Percentiles rank a stretch among this genome's conserved stretches.
Evolutionary conservation across 2,113 vertebrate genomes (phyloP).

Genomic region (Cervus canadensis): DNA sequence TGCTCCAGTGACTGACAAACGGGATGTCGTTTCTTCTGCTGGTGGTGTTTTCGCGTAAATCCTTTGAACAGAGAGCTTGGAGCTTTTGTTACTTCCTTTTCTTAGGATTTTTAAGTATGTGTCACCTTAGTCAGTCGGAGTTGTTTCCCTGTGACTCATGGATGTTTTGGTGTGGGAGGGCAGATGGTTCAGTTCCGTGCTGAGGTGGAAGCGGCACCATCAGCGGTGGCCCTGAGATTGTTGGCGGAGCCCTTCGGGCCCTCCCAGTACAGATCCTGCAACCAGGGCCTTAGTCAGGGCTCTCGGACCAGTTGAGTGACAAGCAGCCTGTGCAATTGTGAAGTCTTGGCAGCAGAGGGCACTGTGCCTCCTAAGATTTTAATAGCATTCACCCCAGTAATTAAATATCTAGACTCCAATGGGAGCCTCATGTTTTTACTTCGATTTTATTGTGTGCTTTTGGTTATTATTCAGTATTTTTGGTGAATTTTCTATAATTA

Average conservation of each 20-base stretch:
- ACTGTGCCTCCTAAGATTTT: background rate
- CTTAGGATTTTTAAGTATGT: background rate
- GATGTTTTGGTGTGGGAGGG: background rate
- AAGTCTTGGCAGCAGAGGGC: conserved; percentile 37
- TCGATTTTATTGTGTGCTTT: background rate
- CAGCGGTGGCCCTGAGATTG: background rate
- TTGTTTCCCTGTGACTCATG: background rate
- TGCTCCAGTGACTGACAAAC: background rate
- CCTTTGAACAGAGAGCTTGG: background rate
- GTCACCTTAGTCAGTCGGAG: background rate
- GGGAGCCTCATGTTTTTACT: background rate
- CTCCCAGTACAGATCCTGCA: background rate
- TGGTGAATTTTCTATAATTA: background rate
- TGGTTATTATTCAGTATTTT: background rate
- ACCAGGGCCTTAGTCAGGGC: background rate
- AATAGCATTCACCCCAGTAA: background rate
- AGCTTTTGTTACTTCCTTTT: background rate
- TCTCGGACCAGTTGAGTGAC: accelerated
- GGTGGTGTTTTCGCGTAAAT: background rate
- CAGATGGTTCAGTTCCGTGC: accelerated
- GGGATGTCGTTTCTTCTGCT: background rate
- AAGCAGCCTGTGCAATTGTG: background rate
- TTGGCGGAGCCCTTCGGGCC: background rate
- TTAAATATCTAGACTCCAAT: background rate
- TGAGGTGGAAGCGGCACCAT: background rate